Evolutionary conservation across 2,113 vertebrate genomes (phyloP).

Genomic region (Aviceda subcristata): DNA sequence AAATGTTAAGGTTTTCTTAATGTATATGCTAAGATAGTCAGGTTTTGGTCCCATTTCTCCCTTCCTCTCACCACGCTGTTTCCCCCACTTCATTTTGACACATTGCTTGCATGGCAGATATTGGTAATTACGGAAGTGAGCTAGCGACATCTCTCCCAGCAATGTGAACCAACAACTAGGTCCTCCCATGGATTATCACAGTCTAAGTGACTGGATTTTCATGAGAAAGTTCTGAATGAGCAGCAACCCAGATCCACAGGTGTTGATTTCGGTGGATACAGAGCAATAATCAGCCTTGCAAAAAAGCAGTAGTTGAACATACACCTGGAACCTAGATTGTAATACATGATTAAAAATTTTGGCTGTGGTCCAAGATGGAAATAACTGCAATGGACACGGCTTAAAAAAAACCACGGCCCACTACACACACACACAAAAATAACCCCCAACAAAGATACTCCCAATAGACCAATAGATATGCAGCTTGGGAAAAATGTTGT

Average conservation of each 20-base stretch:
- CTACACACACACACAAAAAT: too few relatives aligned
- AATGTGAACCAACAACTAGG: neutral
- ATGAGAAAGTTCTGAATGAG: too few relatives aligned
- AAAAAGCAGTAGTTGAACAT: neutral
- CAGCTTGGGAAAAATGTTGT: neutral
- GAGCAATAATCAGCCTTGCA: neutral
- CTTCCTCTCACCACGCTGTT: neutral
- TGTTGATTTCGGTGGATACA: neutral
- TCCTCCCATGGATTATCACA: accelerated
- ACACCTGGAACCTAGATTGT: neutral
- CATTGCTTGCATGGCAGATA: neutral
- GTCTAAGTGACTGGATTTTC: neutral
- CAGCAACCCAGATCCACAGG: neutral
- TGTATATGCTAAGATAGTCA: neutral
- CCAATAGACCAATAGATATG: accelerated
- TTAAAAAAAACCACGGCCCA: too few relatives aligned
- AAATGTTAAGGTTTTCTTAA: neutral
- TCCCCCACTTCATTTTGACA: neutral
- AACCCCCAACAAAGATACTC: too few relatives aligned
- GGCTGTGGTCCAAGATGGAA: neutral
- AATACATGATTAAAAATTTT: neutral
- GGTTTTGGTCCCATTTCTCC: neutral
- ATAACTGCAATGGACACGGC: too few relatives aligned
- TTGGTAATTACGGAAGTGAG: neutral
- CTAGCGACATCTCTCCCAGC: neutral